Evolutionary conservation across 2,888 invertebrate genomes (phyloP).

Genomic region (Sinhomidia bicolor): DNA sequence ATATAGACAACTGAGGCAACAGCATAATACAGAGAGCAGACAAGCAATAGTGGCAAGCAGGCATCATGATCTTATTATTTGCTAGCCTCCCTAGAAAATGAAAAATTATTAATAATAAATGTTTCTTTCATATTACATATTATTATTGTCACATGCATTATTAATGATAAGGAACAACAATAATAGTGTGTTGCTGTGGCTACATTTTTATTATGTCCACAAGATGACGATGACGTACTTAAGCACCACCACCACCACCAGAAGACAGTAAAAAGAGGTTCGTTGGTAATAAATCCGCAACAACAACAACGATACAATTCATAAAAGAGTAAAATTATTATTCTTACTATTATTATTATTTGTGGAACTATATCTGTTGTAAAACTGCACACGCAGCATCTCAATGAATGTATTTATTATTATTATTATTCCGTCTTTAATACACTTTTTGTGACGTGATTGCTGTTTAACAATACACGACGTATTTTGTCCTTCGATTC

Average conservation of each 20-base stretch:
- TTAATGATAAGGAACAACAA: neutral
- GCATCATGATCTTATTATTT: slow-evolving; percentile 14
- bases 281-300: slow-evolving; percentile 15
- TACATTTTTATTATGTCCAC: neutral
- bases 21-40: too few relatives aligned
- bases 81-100: neutral
- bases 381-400: neutral
- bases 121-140: neutral
- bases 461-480: slow-evolving; percentile 29
- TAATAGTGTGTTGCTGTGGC: neutral
- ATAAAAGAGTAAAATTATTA: neutral
- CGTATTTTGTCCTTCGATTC: slow-evolving; percentile 58
- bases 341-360: too few relatives aligned
- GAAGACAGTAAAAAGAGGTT: slow-evolving; percentile 14
- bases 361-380: neutral
- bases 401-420: neutral
- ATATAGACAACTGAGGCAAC: neutral
- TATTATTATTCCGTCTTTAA: neutral
- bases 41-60: too few relatives aligned
- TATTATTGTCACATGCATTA: neutral
- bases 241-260: neutral
- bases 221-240: neutral
- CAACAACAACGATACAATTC: neutral
- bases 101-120: neutral
- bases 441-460: slow-evolving; percentile 6